Base-by-base conservation (phyloP, 2,113 vertebrate species). In the Oryzias curvinotus region DNA sequence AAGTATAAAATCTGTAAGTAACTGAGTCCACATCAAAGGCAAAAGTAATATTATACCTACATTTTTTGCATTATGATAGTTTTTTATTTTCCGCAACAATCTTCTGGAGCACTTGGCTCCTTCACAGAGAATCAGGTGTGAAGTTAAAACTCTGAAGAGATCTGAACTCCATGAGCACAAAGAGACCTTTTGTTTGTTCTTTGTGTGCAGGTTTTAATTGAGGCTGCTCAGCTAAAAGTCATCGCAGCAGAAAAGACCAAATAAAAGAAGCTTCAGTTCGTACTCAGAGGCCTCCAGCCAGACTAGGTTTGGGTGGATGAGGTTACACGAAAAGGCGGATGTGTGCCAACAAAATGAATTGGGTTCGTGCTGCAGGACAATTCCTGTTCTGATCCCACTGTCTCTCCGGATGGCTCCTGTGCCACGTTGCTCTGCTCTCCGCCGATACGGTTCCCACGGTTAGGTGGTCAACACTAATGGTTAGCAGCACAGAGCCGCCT, bases 381-480 rank as follows among this genome's bases (percentile, higher is more conserved):
- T 87, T 77, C 71, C 23, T 50, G 77, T 84, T 85, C 3, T 78
- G 81, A 84, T 87, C 71, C 66, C 41, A 14, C 61, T 54, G 74
- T 75, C 75, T 71, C 83, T 75, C 62, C 46, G 61, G 62, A 77
- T 63, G 62, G 56, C 67, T 71, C 63, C 57, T 56, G 54, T 52
- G 42, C 52, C 50, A 82, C 85, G 85, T 71, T 78, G 68, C 42
- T 7, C 64, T 41, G 52, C 54, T 75, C 67, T 73, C 54, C 51
- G 13, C 18, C 4, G 53, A 65, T 14, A 67, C 62, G 19, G 76
- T 90, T 90, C 89, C 85, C 87, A 90, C 86, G 82, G 52, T 83
- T 49, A 2, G 13, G 21, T 44, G 55, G 43, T 62, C 61, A 68
- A 73, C 43, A 16, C 61, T 60, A 51, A 60, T 17, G 10, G 52